These are phyloP conservation scores for Oncorhynchus masou DNA, from an alignment of 2,113 vertebrate genomes.

Conservation along the genomic window DNA sequence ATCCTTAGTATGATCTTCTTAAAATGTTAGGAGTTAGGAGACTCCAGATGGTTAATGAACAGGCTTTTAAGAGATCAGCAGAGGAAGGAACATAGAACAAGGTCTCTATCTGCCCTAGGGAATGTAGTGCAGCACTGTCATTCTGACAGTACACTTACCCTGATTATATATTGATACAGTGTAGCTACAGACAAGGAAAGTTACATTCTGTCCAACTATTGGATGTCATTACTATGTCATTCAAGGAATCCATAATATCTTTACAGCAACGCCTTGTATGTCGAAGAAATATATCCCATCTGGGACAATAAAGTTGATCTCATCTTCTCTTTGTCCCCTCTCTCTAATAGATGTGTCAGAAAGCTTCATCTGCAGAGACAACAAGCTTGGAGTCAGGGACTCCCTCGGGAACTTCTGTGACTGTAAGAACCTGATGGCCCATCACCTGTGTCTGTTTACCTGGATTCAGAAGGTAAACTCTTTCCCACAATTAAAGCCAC, in stretches of 20 bases:
- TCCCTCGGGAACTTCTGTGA: slow-evolving; percentile 71
- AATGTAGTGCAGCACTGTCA: too few species aligned
- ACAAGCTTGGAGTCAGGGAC: slow-evolving; percentile 69
- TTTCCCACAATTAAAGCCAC: neutral
- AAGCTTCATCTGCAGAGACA: slow-evolving; percentile 82
- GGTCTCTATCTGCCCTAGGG: neutral
- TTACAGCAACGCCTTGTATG: too few species aligned
- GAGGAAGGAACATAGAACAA: neutral
- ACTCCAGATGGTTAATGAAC: slow-evolving; percentile 4
- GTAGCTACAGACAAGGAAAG: neutral
- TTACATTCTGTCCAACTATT: too few species aligned
- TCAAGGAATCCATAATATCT: neutral
- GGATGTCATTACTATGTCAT: neutral
- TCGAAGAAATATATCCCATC: too few species aligned
- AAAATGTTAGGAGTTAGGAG: too few species aligned
- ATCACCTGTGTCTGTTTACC: slow-evolving; percentile 64
- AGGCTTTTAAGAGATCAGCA: slow-evolving; percentile 8
- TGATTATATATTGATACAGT: neutral
- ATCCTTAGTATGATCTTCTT: too few species aligned
- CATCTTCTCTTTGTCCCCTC: neutral
- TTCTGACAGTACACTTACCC: too few species aligned
- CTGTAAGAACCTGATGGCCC: slow-evolving; percentile 71
- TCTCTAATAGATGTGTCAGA: slow-evolving; percentile 77
- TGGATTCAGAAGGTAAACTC: slow-evolving; percentile 67
- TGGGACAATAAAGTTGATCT: too few species aligned